Conservation (phyloP, 2,797 vertebrate species). For the Lepilemur septentrionalis region DNA sequence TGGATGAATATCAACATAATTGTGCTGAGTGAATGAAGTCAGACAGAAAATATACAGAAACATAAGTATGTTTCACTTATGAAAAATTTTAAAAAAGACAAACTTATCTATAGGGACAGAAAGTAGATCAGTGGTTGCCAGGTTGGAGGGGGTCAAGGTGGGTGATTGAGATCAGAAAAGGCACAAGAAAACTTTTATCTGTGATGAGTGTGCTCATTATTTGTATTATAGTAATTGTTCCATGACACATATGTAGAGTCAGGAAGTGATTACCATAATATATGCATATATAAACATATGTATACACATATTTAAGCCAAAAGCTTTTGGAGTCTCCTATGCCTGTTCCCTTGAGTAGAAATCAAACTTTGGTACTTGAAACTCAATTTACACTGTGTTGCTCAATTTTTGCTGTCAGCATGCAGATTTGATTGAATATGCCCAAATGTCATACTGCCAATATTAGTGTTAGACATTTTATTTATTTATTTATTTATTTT, state of each 20-base stretch:
- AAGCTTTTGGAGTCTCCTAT: background rate
- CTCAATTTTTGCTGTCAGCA: background rate
- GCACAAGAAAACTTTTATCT: background rate
- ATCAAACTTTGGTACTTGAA: background rate
- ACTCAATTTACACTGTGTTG: background rate
- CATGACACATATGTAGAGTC: background rate
- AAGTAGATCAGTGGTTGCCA: background rate
- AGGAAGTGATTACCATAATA: background rate
- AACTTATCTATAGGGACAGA: background rate
- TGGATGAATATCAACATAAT: background rate
- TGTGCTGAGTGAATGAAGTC: background rate
- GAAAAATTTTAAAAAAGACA: background rate
- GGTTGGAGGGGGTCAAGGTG: background rate
- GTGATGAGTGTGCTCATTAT: background rate
- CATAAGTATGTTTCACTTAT: background rate
- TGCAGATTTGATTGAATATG: background rate
- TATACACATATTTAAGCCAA: background rate
- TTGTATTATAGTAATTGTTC: background rate
- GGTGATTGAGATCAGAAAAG: background rate
- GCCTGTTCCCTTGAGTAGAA: background rate
- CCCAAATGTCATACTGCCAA: background rate
- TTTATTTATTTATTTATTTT: too few relatives aligned
- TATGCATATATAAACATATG: background rate
- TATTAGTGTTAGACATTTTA: background rate
- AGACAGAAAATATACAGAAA: background rate